Evolutionary conservation across 2,113 vertebrate genomes (phyloP), one percentile per base, ranked within the genome.

Genomic region (Etheostoma cragini): DNA sequence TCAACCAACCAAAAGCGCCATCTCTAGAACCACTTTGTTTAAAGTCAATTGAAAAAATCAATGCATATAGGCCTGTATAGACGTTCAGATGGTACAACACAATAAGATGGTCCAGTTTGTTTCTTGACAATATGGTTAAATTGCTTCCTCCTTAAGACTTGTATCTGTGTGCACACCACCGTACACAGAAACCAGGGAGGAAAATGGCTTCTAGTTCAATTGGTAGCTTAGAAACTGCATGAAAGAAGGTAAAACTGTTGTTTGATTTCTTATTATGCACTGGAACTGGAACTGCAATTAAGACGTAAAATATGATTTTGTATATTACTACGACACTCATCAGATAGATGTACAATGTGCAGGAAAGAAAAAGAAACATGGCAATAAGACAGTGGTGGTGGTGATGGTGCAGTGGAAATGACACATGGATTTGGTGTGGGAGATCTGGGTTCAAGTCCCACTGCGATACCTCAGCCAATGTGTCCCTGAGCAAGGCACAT

Each of bases 91-190:
- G 49, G 38, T 15, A 50, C 49, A 64, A 52, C 30, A 75, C 72
- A 70, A 38, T 50, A n/a, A 49, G 49, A 64, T 45, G 50, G 64
- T 65, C 58, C 42, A 58, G 30, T 52, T 71, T 52, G 42, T 70
- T 70, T 71, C n/a, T 12, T 65, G 12, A 54, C 65, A 56, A 52
- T 58, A 8, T 26, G 45, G n/a, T 65, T 42, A 16, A 22, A 16
- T 76, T 45, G 19, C 30, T 46, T 24, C 19, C 24, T 17, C 19
- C 14, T 50, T 49, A 26, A 17, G 49, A 21, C 61, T 19, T 11
- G n/a, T 12, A 2, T 15, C 22, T 26, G 16, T 26, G 1, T 11
- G n/a, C 46, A 68, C 53, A 67, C 21, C 52, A 6, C 7, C 16
- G 4, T 22, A 6, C 66, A 46, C 47, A 33, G 22, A 54, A 64